Evolutionary conservation across 2,888 invertebrate genomes (phyloP).

Genomic region (Aspidiotus rigidus): DNA sequence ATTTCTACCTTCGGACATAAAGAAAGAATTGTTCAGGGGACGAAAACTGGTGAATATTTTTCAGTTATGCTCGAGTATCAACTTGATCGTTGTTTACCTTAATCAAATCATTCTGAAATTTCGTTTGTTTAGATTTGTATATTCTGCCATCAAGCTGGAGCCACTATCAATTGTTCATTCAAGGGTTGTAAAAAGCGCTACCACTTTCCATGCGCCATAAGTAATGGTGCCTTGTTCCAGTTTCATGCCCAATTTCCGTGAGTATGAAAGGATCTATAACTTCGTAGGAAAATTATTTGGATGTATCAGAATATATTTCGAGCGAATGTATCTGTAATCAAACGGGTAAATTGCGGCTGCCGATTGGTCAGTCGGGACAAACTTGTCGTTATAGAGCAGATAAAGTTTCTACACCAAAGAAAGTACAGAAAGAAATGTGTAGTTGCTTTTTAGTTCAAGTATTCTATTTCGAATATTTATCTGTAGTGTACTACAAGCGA

Average conservation of each 20-base stretch:
- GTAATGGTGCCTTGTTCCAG: constrained; percentile 54
- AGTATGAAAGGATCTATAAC: constrained; percentile 20
- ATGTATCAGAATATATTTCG: too few species aligned
- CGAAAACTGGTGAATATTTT: constrained; percentile 52
- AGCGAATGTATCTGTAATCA: too few species aligned
- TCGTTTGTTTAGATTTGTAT: constrained; percentile 53
- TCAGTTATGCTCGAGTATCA: constrained; percentile 9
- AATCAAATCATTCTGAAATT: constrained; percentile 7
- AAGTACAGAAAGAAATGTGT: too few species aligned
- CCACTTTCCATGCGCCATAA: constrained; percentile 65
- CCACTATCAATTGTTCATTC: constrained; percentile 64
- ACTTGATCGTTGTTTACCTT: neutral
- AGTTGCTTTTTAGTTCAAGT: too few species aligned
- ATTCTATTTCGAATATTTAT: too few species aligned
- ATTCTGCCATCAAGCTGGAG: constrained; percentile 56
- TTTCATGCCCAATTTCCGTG: constrained; percentile 54
- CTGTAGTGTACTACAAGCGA: too few species aligned
- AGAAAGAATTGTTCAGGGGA: constrained; percentile 55
- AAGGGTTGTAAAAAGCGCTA: constrained; percentile 57
- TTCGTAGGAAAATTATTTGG: too few species aligned
- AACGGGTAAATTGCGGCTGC: too few species aligned
- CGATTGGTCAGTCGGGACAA: too few species aligned
- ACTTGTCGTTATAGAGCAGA: too few species aligned
- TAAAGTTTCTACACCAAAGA: too few species aligned
- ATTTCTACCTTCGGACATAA: constrained; percentile 60